A percentile compares a stretch with the other conserved stretches of the same genome.
phyloP scores from a whole-genome alignment of 53 echinoderm and acorn worm genomes.

The Henricia sp. region DNA sequence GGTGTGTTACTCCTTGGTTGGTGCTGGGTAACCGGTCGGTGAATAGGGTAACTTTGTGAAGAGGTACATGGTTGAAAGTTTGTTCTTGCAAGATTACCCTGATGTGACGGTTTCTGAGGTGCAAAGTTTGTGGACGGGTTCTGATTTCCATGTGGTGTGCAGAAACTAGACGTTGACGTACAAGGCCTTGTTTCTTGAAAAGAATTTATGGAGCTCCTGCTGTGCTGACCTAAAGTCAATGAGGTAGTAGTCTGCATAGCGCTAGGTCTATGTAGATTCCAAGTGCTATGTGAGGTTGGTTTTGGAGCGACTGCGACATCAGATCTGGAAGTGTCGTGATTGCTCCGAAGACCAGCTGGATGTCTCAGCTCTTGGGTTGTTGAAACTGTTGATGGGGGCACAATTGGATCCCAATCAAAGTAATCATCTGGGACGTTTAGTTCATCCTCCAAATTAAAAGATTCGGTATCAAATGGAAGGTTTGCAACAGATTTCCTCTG shows the following conservation, averaged over 20 bases:
- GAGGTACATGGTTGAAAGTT: constrained; percentile 33
- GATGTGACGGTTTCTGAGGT: neutral
- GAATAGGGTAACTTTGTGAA: neutral
- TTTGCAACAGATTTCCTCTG: neutral
- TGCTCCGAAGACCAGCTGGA: neutral
- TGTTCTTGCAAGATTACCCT: constrained; percentile 15
- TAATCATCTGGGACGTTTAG: constrained; percentile 14
- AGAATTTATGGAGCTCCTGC: neutral
- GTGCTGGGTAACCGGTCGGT: constrained; percentile 29
- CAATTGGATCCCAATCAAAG: constrained; percentile 40
- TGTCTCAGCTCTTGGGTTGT: neutral
- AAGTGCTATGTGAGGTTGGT: neutral
- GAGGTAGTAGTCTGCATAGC: neutral
- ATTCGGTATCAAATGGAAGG: neutral
- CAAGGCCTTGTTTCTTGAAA: neutral
- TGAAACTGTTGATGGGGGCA: neutral
- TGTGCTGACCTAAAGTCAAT: neutral
- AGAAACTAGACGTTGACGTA: neutral
- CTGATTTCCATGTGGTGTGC: neutral
- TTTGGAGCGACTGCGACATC: neutral
- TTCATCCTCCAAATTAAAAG: constrained; percentile 25
- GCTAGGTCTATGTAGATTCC: neutral
- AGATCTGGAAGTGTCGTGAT: neutral
- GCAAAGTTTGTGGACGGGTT: neutral
- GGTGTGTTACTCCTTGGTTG: constrained; percentile 4